phyloP scores from a whole-genome alignment of 1,140 invertebrate genomes.

The Protaetia brevitarsis region DNA sequence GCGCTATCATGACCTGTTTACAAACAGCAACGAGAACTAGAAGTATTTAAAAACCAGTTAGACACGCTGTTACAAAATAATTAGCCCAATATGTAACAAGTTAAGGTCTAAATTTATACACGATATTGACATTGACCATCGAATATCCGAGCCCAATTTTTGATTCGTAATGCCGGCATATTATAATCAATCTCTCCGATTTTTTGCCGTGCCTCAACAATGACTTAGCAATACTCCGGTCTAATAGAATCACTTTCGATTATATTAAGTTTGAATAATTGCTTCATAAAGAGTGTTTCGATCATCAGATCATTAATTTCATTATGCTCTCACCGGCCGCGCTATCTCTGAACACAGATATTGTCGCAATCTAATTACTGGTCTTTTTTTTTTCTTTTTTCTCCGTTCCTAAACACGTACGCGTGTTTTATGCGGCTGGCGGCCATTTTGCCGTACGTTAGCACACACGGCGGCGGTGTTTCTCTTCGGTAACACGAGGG shows the following conservation, averaged over 20 bases:
- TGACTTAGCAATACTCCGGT: constrained; percentile 35
- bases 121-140: constrained; percentile 34
- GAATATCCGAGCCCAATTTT: constrained; percentile 34
- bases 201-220: constrained; percentile 31
- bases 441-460: constrained; percentile 31
- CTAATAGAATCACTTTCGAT: constrained; percentile 44
- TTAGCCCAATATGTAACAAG: constrained; percentile 8
- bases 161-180: constrained; percentile 38
- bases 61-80: constrained; percentile 25
- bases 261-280: constrained; percentile 42
- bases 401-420: background rate
- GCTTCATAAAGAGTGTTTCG: constrained; percentile 36
- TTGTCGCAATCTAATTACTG: constrained; percentile 18
- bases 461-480: background rate
- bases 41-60: too few relatives aligned
- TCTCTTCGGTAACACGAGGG: background rate
- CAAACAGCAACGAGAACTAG: too few relatives aligned
- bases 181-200: constrained; percentile 34
- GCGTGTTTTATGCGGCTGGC: constrained; percentile 4
- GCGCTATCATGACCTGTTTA: too few relatives aligned
- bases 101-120: constrained; percentile 11
- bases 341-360: constrained; percentile 11
- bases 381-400: background rate
- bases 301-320: constrained; percentile 26
- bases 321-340: background rate